Evolutionary conservation across 2,113 vertebrate species (phyloP).

Genomic region (Hydrolagus affinis): DNA sequence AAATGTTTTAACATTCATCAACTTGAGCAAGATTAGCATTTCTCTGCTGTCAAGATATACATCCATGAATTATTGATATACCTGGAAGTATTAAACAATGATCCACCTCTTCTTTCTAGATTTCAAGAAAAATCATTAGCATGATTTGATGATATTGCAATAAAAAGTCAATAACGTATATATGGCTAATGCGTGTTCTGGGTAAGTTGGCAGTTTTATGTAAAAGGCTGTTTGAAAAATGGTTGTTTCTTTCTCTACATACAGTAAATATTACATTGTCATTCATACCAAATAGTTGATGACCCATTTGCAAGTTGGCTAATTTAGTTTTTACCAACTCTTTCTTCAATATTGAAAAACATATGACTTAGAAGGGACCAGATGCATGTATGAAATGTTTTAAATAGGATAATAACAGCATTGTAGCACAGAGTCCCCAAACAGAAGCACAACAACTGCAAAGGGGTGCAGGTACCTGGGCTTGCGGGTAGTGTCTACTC

Average conservation of each 20-base stretch:
- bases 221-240: not conserved
- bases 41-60: constrained; percentile 1
- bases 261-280: not conserved
- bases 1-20: not conserved
- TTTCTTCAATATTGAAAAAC: too few relatives aligned
- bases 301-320: not conserved
- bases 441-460: too few relatives aligned
- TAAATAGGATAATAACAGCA: too few relatives aligned
- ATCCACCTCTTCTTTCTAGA: constrained; percentile 11
- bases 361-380: too few relatives aligned
- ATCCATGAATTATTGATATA: not conserved
- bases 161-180: not conserved
- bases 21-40: not conserved
- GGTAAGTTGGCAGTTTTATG: not conserved
- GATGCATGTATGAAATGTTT: too few relatives aligned
- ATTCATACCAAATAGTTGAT: not conserved
- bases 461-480: too few relatives aligned
- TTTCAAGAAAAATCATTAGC: not conserved
- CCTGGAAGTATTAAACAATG: not conserved
- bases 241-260: not conserved
- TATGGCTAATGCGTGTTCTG: not conserved
- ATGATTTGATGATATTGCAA: constrained; percentile 3
- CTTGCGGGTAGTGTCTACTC: too few relatives aligned
- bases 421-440: too few relatives aligned
- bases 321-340: not conserved